Conservation (phyloP, 2,888 invertebrate genomes). For the Thymelicus lineola region DNA sequence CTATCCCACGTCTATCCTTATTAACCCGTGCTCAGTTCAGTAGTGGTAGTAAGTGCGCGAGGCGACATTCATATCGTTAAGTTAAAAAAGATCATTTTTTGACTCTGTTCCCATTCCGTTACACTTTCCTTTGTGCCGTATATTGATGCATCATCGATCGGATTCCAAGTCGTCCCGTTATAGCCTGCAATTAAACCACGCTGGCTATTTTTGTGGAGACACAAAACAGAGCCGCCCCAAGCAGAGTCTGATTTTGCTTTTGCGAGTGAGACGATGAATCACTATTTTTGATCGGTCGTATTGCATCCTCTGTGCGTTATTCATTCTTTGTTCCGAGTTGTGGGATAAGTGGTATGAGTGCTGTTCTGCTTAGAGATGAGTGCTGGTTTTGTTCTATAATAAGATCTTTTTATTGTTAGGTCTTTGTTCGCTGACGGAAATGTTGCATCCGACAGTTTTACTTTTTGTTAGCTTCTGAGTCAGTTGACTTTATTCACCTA, state of each 20-base stretch:
- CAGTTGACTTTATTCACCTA: no score
- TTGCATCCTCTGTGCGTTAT: constrained; percentile 4
- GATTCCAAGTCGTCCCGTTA: constrained; percentile 45
- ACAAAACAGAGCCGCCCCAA: constrained; percentile 52
- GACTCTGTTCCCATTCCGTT: not conserved
- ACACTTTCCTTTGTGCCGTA: constrained; percentile 13
- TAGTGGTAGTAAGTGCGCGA: no score
- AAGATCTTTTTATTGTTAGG: no score
- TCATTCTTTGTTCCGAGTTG: constrained; percentile 15
- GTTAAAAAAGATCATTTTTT: no score
- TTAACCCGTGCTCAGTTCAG: no score
- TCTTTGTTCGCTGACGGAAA: no score
- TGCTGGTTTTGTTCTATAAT: not conserved
- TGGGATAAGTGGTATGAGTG: constrained; percentile 18
- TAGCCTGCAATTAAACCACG: constrained; percentile 63
- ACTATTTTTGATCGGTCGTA: constrained; percentile 17
- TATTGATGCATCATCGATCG: constrained; percentile 42
- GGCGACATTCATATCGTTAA: no score
- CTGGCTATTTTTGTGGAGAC: constrained; percentile 63
- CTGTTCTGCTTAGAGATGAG: constrained; percentile 5
- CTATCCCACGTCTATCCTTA: no score
- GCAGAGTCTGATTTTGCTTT: constrained; percentile 13
- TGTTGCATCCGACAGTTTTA: no score
- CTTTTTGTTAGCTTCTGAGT: no score
- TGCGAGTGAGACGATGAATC: constrained; percentile 14